These are phyloP conservation scores for Sebastes diploproa DNA, from an alignment of 2,797 vertebrate species.

Conservation along the genomic window DNA sequence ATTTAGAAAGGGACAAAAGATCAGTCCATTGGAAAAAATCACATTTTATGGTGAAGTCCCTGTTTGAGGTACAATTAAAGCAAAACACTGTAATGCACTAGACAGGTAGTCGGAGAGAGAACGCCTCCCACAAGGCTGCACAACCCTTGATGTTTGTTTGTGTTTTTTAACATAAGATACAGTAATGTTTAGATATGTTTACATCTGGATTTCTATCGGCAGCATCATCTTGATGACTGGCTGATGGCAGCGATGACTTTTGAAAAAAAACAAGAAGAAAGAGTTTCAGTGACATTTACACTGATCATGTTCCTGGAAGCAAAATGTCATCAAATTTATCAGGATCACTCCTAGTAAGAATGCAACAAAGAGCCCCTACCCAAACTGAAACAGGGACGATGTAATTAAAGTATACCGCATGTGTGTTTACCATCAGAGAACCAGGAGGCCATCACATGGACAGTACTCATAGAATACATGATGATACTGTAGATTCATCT, in stretches of 20 bases:
- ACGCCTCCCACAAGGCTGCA: background rate
- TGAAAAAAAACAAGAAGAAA: background rate
- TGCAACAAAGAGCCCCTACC: background rate
- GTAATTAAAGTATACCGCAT: background rate
- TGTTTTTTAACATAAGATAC: background rate
- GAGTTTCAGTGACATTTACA: constrained; percentile 32
- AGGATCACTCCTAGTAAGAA: background rate
- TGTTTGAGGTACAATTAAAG: constrained; percentile 44
- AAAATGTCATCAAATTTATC: constrained; percentile 8
- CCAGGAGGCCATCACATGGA: background rate
- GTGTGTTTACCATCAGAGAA: background rate
- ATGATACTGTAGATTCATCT: background rate
- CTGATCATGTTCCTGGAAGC: constrained; percentile 3
- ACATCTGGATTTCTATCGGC: background rate
- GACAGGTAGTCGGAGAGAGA: background rate
- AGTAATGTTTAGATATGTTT: background rate
- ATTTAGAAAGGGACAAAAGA: constrained; percentile 73
- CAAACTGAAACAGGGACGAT: background rate
- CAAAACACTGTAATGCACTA: constrained; percentile 18
- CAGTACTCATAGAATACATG: background rate
- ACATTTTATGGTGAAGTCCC: constrained; percentile 26
- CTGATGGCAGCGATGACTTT: background rate
- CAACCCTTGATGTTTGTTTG: background rate
- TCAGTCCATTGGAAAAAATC: constrained; percentile 36
- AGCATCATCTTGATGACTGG: background rate